phyloP scores from a whole-genome alignment of 2,888 invertebrate species.

The Cremastinae sp. region DNA sequence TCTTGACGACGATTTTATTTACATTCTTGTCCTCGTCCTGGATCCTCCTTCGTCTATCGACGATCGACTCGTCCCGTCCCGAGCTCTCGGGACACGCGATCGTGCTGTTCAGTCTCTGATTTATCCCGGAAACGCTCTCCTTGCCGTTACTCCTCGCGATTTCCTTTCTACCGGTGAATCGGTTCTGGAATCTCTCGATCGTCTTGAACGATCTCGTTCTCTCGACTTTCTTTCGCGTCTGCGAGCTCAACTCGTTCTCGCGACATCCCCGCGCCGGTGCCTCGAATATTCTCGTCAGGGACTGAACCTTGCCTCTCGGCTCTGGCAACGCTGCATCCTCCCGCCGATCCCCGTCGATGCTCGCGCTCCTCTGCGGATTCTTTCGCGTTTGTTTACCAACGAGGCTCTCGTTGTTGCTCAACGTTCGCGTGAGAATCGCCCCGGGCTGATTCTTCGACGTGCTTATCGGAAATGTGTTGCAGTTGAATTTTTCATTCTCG shows the following conservation, averaged over 20 bases:
- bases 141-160: constrained; percentile 44
- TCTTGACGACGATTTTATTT: not conserved
- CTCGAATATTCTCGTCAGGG: constrained; percentile 77
- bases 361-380: constrained; percentile 54
- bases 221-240: constrained; percentile 75
- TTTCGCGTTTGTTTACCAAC: constrained; percentile 44
- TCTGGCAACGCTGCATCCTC: constrained; percentile 62
- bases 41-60: constrained; percentile 41
- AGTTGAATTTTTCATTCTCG: constrained; percentile 81
- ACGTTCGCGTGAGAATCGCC: constrained; percentile 72
- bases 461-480: constrained; percentile 82
- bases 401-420: constrained; percentile 72
- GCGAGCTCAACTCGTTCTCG: constrained; percentile 25
- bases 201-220: constrained; percentile 78
- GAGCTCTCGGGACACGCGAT: constrained; percentile 67
- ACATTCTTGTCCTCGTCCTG: constrained; percentile 53
- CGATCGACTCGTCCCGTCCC: constrained; percentile 21
- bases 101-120: constrained; percentile 69
- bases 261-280: constrained; percentile 62
- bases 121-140: constrained; percentile 34
- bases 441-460: constrained; percentile 67
- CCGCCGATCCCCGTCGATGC: constrained; percentile 50
- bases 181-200: constrained; percentile 76
- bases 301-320: constrained; percentile 76
- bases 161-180: constrained; percentile 75